phyloP scores from a whole-genome alignment of 2,797 vertebrate species.

The Alouatta caraya region DNA sequence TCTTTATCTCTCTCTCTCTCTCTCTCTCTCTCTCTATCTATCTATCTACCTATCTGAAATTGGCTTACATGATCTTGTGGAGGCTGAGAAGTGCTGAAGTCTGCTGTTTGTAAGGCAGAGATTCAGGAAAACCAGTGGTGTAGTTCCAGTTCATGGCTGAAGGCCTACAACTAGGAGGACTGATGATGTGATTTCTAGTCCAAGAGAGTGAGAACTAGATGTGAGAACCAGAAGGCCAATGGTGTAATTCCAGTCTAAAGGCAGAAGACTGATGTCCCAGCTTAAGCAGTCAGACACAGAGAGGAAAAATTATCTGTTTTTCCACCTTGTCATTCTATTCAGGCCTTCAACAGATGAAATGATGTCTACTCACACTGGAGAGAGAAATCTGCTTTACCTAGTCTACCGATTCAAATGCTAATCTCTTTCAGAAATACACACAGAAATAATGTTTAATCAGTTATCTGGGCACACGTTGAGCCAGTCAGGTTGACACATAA shows the following conservation, averaged over 20 bases:
- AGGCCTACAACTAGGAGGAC: background rate
- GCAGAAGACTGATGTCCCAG: background rate
- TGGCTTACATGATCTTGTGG: background rate
- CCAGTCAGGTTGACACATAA: background rate
- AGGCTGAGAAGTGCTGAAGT: background rate
- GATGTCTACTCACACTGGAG: background rate
- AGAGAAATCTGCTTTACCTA: background rate
- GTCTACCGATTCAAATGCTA: background rate
- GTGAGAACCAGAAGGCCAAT: background rate
- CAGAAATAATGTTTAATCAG: background rate
- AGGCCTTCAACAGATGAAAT: background rate
- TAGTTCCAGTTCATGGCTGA: background rate
- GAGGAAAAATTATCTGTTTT: background rate
- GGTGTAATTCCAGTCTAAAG: background rate
- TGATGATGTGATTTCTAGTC: background rate
- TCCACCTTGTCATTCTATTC: background rate
- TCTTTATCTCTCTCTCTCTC: background rate
- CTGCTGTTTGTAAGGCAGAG: background rate
- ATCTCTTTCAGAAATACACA: background rate
- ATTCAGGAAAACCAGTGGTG: background rate
- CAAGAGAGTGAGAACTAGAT: background rate
- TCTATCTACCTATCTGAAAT: background rate
- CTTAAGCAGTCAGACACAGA: background rate
- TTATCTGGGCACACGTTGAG: background rate
- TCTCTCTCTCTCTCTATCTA: background rate